These are phyloP conservation scores for Salpingus planirostris DNA, from an alignment of 2,888 invertebrate genomes.

Conservation along the genomic window DNA sequence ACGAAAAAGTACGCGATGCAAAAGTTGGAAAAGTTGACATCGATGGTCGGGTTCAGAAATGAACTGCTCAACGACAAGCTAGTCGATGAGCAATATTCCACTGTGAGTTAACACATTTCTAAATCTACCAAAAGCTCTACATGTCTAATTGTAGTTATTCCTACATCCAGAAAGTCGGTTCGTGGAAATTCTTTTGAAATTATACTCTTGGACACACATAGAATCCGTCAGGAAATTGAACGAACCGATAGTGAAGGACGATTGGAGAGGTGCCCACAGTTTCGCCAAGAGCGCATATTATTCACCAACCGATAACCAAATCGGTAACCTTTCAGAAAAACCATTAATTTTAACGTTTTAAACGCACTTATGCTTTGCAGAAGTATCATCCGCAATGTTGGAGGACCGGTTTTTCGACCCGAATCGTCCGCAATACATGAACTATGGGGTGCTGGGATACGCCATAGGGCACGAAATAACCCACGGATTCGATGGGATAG, in stretches of 20 bases:
- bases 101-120: no score
- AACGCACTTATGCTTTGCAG: not conserved
- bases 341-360: conserved; percentile 21
- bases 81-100: conserved; percentile 9
- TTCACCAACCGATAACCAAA: conserved; percentile 46
- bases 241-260: conserved; percentile 45
- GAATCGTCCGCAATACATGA: no score
- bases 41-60: conserved; percentile 10
- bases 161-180: no score
- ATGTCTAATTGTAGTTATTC: no score
- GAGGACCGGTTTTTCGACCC: no score
- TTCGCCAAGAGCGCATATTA: conserved; percentile 51
- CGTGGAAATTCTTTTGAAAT: no score
- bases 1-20: conserved; percentile 18
- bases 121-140: no score
- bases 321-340: no score
- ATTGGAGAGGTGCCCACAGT: conserved; percentile 47
- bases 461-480: no score
- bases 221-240: conserved; percentile 44
- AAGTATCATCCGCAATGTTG: no score
- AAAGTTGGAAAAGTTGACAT: conserved; percentile 18
- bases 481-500: conserved; percentile 31
- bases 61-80: conserved; percentile 9
- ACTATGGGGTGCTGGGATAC: no score
- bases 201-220: no score